Percentiles rank a stretch among this genome's conserved stretches.
Evolutionary conservation across 2,888 invertebrate species (phyloP).

Genomic region (Megaustenia siamemsis): DNA sequence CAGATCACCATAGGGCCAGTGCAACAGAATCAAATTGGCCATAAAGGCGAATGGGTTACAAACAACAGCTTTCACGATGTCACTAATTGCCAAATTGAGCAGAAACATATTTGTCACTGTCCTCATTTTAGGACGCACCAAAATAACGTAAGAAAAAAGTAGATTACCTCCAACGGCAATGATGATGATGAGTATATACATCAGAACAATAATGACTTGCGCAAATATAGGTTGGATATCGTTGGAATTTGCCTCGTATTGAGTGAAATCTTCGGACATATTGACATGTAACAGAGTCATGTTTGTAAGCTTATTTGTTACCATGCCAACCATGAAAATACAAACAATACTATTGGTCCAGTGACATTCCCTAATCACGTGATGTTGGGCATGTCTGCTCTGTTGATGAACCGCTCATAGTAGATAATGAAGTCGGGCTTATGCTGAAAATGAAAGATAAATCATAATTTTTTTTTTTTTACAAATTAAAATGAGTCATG

Average conservation of each 20-base stretch:
- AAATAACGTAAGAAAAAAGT: conserved; percentile 91
- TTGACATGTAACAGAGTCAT: too few species aligned
- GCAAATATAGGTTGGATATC: conserved; percentile 59
- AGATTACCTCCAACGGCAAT: conserved; percentile 81
- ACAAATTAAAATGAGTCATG: too few species aligned
- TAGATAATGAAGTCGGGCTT: too few species aligned
- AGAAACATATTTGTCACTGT: conserved; percentile 90
- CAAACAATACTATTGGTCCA: not conserved
- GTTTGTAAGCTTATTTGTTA: too few species aligned
- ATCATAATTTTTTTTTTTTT: too few species aligned
- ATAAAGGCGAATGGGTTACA: conserved; percentile 84
- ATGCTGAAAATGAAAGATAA: too few species aligned
- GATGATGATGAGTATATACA: conserved; percentile 80
- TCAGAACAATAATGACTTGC: conserved; percentile 77
- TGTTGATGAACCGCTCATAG: too few species aligned
- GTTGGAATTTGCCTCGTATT: not conserved
- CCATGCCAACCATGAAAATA: too few species aligned
- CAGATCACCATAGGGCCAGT: conserved; percentile 92
- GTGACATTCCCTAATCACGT: not conserved
- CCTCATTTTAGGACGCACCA: conserved; percentile 90
- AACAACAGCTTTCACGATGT: conserved; percentile 80
- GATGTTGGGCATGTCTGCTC: conserved; percentile 20
- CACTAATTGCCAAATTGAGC: conserved; percentile 80
- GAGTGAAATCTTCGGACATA: not conserved
- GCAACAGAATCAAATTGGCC: conserved; percentile 87